Conservation (phyloP, 2,888 invertebrate genomes). For the Empis stercorea region DNA sequence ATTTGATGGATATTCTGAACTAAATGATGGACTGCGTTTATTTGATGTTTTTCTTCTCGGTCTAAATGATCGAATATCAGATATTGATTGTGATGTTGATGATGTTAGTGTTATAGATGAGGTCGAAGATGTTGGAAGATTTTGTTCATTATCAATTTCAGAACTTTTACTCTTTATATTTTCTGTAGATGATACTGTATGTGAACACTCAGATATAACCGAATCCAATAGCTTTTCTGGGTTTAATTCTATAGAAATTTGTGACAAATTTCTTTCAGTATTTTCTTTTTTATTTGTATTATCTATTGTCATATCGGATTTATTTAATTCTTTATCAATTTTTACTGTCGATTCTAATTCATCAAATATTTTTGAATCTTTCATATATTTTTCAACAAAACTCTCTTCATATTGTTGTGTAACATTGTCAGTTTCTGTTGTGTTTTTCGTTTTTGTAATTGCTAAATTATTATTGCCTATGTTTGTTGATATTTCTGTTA, state of each 20-base stretch:
- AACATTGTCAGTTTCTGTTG: background rate
- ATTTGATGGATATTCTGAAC: no score
- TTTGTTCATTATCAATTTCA: background rate
- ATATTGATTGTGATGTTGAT: background rate
- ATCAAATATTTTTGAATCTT: slow-evolving; percentile 8
- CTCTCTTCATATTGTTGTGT: slow-evolving; percentile 12
- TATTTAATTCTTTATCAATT: slow-evolving; percentile 3
- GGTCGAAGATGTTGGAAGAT: background rate
- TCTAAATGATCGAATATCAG: slow-evolving; percentile 13
- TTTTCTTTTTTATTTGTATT: no score
- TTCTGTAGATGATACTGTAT: background rate
- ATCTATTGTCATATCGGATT: no score
- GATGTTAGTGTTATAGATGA: background rate
- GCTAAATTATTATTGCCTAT: background rate
- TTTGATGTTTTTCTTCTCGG: slow-evolving; percentile 3
- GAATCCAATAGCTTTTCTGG: no score
- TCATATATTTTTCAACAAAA: slow-evolving; percentile 13
- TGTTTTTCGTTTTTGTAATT: background rate
- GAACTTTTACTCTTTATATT: background rate
- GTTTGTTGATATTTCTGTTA: slow-evolving; percentile 5
- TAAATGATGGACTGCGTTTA: no score
- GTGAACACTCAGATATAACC: background rate
- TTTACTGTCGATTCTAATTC: background rate
- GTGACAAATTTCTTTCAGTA: no score
- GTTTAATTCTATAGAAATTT: no score